These are phyloP conservation scores for Drosophila lacteicornis DNA, from an alignment of 1,140 invertebrate genomes.

Conservation along the genomic window DNA sequence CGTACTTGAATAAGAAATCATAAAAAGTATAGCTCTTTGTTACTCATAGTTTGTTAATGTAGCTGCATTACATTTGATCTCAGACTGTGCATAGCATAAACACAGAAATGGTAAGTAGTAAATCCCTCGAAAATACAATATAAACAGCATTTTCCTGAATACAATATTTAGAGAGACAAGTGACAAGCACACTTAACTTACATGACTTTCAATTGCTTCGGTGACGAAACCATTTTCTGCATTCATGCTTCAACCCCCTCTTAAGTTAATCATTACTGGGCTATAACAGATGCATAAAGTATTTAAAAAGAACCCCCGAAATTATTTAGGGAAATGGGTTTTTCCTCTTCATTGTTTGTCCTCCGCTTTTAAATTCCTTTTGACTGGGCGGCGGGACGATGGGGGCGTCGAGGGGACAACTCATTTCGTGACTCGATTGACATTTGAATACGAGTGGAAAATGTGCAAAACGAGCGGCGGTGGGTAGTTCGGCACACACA, in stretches of 20 bases:
- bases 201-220: too few relatives aligned
- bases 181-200: too few relatives aligned
- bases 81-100: too few relatives aligned
- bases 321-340: constrained; percentile 66
- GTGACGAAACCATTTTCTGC: constrained; percentile 6
- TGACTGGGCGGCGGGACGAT: neutral
- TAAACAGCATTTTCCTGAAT: too few relatives aligned
- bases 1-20: too few relatives aligned
- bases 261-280: constrained; percentile 6
- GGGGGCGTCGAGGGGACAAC: constrained; percentile 38
- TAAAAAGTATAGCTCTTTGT: too few relatives aligned
- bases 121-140: too few relatives aligned
- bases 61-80: too few relatives aligned
- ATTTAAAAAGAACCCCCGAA: constrained; percentile 27
- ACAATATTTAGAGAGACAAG: too few relatives aligned
- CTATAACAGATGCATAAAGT: neutral
- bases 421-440: constrained; percentile 77
- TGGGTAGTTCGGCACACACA: constrained; percentile 40
- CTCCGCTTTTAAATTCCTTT: constrained; percentile 48
- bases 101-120: too few relatives aligned
- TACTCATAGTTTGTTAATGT: too few relatives aligned
- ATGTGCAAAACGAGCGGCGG: constrained; percentile 64
- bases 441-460: constrained; percentile 79
- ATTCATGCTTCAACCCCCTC: neutral
- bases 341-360: constrained; percentile 47